Percentiles rank a stretch among this genome's conserved stretches.
These are phyloP conservation scores for Hypomecis atomaria DNA, from an alignment of 2,888 invertebrate species.

Conservation along the genomic window DNA sequence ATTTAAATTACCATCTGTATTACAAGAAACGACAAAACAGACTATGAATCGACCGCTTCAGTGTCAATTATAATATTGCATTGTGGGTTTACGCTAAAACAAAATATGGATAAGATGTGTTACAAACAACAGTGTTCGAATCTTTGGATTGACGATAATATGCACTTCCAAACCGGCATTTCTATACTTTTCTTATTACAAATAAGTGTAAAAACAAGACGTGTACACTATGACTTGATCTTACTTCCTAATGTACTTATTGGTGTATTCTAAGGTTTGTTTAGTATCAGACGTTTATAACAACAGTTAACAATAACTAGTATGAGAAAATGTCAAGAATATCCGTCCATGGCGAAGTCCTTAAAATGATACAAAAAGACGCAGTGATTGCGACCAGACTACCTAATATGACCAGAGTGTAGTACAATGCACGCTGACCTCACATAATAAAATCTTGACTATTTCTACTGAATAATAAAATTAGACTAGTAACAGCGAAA, in stretches of 20 bases:
- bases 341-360: neutral
- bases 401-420: neutral
- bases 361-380: neutral
- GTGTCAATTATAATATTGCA: slow-evolving; percentile 2
- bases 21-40: too few relatives aligned
- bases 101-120: slow-evolving; percentile 48
- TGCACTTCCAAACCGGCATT: slow-evolving; percentile 77
- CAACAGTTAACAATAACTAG: neutral
- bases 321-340: neutral
- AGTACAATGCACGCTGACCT: neutral
- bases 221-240: slow-evolving; percentile 30
- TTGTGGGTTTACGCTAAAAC: slow-evolving; percentile 51
- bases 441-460: neutral
- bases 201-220: slow-evolving; percentile 29
- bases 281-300: slow-evolving; percentile 4
- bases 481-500: neutral
- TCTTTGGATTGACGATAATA: slow-evolving; percentile 62
- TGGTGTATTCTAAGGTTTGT: slow-evolving; percentile 7
- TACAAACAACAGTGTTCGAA: slow-evolving; percentile 47
- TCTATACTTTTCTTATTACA: slow-evolving; percentile 46
- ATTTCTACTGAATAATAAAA: neutral
- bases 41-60: slow-evolving; percentile 13
- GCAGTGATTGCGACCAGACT: neutral
- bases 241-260: slow-evolving; percentile 32
- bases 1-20: neutral